Evolutionary conservation across 2,797 vertebrate genomes (phyloP).

Genomic region (Poecile montanus): DNA sequence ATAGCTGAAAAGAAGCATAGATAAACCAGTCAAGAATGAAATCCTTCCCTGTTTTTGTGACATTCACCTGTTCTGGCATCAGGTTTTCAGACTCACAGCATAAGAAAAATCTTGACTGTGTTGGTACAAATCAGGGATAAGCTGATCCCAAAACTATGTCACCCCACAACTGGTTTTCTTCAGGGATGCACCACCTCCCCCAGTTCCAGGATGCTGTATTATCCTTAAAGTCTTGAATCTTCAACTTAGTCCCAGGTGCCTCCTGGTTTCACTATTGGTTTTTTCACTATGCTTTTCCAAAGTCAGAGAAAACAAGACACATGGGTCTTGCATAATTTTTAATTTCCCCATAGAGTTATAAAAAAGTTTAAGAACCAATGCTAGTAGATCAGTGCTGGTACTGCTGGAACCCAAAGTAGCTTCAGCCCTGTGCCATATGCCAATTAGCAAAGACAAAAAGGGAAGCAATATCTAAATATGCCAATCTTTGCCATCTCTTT

Average conservation of each 20-base stretch:
- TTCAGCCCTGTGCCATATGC: neutral
- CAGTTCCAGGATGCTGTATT: neutral
- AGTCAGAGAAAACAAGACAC: neutral
- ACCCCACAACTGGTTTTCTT: neutral
- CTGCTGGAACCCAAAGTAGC: neutral
- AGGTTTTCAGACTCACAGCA: neutral
- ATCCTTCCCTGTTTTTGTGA: neutral
- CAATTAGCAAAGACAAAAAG: constrained; percentile 32
- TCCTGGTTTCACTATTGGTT: neutral
- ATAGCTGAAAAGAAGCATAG: neutral
- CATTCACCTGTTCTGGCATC: neutral
- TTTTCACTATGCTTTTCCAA: neutral
- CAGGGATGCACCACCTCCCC: neutral
- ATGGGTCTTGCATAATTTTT: neutral
- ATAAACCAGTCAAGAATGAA: neutral
- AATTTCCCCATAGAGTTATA: neutral
- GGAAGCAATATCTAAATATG: neutral
- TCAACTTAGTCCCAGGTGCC: neutral
- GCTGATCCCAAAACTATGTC: neutral
- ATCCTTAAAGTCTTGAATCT: neutral
- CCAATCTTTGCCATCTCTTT: constrained; percentile 9
- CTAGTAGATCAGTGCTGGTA: neutral
- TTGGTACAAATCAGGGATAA: neutral
- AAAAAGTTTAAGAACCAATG: neutral
- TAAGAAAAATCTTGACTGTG: neutral